Base-by-base conservation (phyloP, 2,113 vertebrate genomes). In the Isichthys henryi region DNA sequence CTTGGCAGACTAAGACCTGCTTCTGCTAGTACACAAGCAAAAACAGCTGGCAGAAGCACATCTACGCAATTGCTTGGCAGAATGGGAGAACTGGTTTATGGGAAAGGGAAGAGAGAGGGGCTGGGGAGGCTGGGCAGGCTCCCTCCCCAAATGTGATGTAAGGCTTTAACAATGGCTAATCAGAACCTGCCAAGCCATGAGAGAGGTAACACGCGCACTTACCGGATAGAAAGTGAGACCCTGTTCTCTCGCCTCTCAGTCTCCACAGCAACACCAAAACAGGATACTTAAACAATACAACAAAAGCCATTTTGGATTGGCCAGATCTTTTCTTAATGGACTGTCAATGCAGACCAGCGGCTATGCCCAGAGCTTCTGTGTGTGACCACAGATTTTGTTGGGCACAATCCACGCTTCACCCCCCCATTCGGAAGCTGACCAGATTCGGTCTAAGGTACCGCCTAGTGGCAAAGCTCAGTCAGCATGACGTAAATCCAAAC, bases 251-350 rank as follows among this genome's bases (percentile, higher is more conserved):
- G 95, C 92, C 83, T 49, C 39, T 48, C 49, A 39, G 92, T 95
- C 88, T 89, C 93, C 89, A 92, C 90, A 85, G 95, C 88, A 92
- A 96, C 91, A 10, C 91, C 93, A 94, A 93, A 96, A 96, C 95
- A 95, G 94, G 94, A 95, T 90, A 93, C 80, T 90, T 92, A 90
- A 77, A 91, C 91, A 91, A 93, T 94, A 93, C 94, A 94, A 93
- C 91, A 93, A 94, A 94, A 93, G 91, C 92, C 89, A 89, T 91
- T 89, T 88, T 89, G 86, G 62, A 5, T 91, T 86, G 87, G 91
- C 90, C 92, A 92, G 92, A 92, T 92, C n/a, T 92, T 91, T 66
- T 82, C 39, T 52, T 45, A 85, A 45, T 66, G 82, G 56, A 50
- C 87, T 66, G 15, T 50, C 48, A 35, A n/a, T 46, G 83, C 45